Evolutionary conservation across 2,888 invertebrate genomes (phyloP), one percentile per base, ranked within the genome.

Genomic region (Mystacides longicornis): DNA sequence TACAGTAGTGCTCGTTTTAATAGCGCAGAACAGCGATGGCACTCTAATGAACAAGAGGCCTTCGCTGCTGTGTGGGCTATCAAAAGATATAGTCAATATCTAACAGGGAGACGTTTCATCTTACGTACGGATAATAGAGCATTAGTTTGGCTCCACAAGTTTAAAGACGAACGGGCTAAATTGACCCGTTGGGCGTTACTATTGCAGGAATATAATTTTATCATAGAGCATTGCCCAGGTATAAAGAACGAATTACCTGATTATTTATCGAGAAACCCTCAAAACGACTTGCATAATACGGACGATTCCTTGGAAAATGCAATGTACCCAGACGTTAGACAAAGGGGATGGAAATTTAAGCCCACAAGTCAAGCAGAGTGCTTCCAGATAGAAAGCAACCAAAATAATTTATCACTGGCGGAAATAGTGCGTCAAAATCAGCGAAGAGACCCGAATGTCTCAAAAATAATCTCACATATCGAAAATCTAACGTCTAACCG

Each of bases 11-110:
- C 43, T 7, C 20, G 43, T 1, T 45, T 42, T 18, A 3, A 3
- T 7, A 5, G 9, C 16, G 22, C 45, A 2, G 43, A 51, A n/a
- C 42, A 45, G 42, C 11, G n/a, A 18, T 43, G n/a, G n/a, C 65
- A 65, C 51, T 52, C 57, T 1, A 66, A 64, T 49, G 64, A 65
- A 37, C 63, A 62, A 45, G 64, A 66, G 51, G 62, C 62, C 22
- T 49, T 63, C 1, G 63, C 65, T 0, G 58, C 63, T 1, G 52
- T 65, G 4, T 65, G 63, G 64, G 64, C 62, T 2, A 48, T 62
- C 5, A 61, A 62, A 20, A 54, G 57, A 2, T 65, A 62, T 43
- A 55, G 64, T 0, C 62, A 60, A 0, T 63, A 61, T 33, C 53
- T 65, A 11, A 63, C 64, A 31, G 64, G 42, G 18, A 49, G 50